Evolutionary conservation across 2,113 vertebrate genomes (phyloP), one percentile per base, ranked within the genome.

Genomic region (Hippolais icterina): DNA sequence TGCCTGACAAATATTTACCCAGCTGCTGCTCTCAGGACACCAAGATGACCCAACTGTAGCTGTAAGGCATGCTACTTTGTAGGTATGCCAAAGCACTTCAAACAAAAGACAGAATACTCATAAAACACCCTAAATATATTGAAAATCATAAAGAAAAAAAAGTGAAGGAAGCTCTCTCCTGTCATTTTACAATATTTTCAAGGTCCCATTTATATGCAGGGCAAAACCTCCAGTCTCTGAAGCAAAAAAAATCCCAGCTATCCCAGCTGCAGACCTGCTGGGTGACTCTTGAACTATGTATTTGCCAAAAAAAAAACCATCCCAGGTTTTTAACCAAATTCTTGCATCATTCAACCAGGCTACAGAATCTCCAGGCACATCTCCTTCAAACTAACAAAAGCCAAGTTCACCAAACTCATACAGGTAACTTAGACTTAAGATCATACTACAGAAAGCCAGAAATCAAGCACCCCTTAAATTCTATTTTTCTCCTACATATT

Each of bases 231-330:
- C 39, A 37, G 24, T 17, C 72, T 41, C 53, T 64, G 49, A 69
- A 80, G 20, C 1, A 66, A 59, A 75, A 71, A 70, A 19, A 33
- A 6, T 6, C 15, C 12, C 4, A 4, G 4, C 21, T 44, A 69
- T 46, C 31, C 15, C 18, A 24, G 13, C 3, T 60, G 18, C 33
- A 56, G 15, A 74, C 10, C 50, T 52, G 35, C 28, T 42, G 33
- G 5, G 7, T 71, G 24, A 63, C 12, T 81, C 77, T 0, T 24
- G 29, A 63, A 49, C 33, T 33, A 47, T 0, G 0, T 7, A 76
- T 52, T 7, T 83, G 33, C 22, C 21, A 41, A 33, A 78, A 23
- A 13, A 59, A 54, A 46, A 25, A 44, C 4, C 7, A 46, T 0
- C 9, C 37, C 37, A 39, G 8, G 6, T 4, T 77, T 86, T 56